phyloP scores from a whole-genome alignment of 2,113 vertebrate species.

The Balaenoptera acutorostrata region DNA sequence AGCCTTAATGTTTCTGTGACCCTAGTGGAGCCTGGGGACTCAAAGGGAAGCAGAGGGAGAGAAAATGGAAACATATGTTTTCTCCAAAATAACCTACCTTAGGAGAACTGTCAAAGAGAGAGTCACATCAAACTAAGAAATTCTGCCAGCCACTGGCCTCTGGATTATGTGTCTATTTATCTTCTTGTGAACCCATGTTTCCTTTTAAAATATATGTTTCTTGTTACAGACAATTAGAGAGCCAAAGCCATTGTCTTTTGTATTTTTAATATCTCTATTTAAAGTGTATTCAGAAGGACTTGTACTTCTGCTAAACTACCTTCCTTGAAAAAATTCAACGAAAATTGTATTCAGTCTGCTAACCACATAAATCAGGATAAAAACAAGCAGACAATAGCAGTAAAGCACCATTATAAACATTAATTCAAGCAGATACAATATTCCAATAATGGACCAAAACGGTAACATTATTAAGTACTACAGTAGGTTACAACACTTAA shows the following conservation, averaged over 20 bases:
- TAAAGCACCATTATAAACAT: constrained; percentile 57
- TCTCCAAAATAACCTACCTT: constrained; percentile 98
- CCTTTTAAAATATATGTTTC: constrained; percentile 58
- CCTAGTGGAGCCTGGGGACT: constrained; percentile 92
- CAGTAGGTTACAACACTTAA: constrained; percentile 60
- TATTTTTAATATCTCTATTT: constrained; percentile 51
- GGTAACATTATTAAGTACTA: constrained; percentile 58
- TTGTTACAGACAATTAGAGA: constrained; percentile 62
- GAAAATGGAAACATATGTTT: constrained; percentile 99
- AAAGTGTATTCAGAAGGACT: constrained; percentile 32
- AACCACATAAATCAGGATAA: constrained; percentile 67
- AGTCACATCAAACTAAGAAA: constrained; percentile 84
- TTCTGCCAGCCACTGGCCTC: constrained; percentile 77
- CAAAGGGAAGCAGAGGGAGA: constrained; percentile 90
- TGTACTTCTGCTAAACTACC: not conserved
- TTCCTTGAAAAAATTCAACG: constrained; percentile 18
- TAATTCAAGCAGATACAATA: constrained; percentile 68
- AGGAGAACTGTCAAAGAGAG: constrained; percentile 89
- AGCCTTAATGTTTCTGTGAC: constrained; percentile 99
- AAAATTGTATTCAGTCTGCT: constrained; percentile 42
- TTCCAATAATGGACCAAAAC: constrained; percentile 64
- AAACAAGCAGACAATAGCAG: constrained; percentile 65
- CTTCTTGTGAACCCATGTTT: constrained; percentile 53
- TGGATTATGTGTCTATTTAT: constrained; percentile 65
- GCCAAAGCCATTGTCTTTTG: constrained; percentile 11